Conservation (phyloP, 2,797 vertebrate genomes). For the Xiphorhynchus erythropygius region DNA sequence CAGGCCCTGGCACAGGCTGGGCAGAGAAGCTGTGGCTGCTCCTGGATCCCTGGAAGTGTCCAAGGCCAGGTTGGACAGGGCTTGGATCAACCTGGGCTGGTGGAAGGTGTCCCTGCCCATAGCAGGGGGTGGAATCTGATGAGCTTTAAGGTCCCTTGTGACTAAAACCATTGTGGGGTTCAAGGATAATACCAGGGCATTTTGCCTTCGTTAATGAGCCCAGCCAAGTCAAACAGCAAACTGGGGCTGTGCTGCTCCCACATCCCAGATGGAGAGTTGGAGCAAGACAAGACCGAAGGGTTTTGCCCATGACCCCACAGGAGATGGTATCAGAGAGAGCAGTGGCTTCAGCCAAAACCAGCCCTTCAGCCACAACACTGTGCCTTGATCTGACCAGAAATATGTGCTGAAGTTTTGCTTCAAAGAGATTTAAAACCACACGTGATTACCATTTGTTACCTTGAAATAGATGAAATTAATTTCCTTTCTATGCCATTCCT, state of each 20-base stretch:
- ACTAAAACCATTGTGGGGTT: background rate
- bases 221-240: no score
- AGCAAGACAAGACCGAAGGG: background rate
- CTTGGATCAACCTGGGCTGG: background rate
- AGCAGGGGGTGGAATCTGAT: fast-evolving
- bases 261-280: background rate
- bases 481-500: background rate
- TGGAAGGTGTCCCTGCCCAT: background rate
- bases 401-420: fast-evolving
- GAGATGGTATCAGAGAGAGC: background rate
- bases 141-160: fast-evolving
- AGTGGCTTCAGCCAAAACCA: background rate
- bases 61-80: background rate
- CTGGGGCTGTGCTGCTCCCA: no score
- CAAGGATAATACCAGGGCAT: fast-evolving
- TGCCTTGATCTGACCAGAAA: background rate
- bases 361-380: background rate
- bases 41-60: background rate
- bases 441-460: background rate
- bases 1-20: background rate
- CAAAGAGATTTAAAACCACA: background rate
- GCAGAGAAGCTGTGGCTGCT: background rate
- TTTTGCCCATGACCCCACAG: background rate
- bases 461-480: background rate
- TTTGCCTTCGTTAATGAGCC: background rate